phyloP scores from a whole-genome alignment of 2,113 vertebrate genomes.

The Nematolebias whitei region DNA sequence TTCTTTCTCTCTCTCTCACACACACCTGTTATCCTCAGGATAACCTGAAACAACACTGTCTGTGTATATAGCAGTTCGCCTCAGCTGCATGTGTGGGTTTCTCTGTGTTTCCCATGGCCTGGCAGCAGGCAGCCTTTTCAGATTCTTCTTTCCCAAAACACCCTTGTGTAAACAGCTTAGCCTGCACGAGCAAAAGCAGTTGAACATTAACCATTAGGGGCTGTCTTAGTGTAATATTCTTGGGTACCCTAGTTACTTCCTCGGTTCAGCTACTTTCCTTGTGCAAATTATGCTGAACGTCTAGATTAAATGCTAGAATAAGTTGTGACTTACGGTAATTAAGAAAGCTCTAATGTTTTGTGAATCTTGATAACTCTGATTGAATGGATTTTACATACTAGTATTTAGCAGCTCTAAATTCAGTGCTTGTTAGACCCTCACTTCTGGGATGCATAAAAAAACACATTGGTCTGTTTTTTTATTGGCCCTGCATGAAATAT shows the following conservation, averaged over 20 bases:
- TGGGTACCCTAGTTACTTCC: conserved; percentile 25
- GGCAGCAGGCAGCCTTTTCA: conserved; percentile 66
- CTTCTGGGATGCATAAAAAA: no score
- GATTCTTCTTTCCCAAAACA: conserved; percentile 61
- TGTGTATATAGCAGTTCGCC: conserved; percentile 38
- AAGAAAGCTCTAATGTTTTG: background rate
- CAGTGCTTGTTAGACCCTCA: no score
- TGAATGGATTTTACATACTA: no score
- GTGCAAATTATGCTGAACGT: conserved; percentile 5
- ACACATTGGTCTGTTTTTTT: no score
- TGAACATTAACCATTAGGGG: conserved; percentile 39
- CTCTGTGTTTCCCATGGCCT: conserved; percentile 65
- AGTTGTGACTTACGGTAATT: conserved; percentile 1
- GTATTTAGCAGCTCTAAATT: no score
- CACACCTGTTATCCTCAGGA: conserved; percentile 62
- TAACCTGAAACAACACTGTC: conserved; percentile 68
- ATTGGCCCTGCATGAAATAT: no score
- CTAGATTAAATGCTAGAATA: conserved; percentile 17
- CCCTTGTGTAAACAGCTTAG: conserved; percentile 62
- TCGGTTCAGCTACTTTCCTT: conserved; percentile 19
- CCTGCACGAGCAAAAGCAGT: conserved; percentile 44
- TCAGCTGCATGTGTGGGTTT: conserved; percentile 54
- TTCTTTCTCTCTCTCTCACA: conserved; percentile 30
- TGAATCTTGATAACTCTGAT: no score
- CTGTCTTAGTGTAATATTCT: conserved; percentile 15